Evolutionary conservation across 2,113 vertebrate species (phyloP), one percentile per base, ranked within the genome.

Genomic region (Euleptes europaea): DNA sequence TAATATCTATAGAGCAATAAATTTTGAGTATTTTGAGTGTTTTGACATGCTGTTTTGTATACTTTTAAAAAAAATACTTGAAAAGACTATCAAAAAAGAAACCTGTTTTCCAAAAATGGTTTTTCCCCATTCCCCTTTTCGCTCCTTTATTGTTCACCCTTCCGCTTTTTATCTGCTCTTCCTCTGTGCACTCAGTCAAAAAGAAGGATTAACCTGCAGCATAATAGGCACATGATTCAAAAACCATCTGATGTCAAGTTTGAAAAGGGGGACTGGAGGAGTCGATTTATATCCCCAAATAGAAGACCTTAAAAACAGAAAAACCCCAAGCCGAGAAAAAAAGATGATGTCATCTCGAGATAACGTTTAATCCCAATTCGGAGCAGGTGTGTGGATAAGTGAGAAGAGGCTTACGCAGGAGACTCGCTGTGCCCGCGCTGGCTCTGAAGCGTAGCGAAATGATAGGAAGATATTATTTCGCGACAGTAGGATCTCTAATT

Each of bases 161-260:
- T 90, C 71, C 51, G 2, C 19, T 87, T 86, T 91, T 88, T 93
- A 90, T 93, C 90, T 92, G 31, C 87, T 89, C 88, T 83, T 88
- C 4, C 38, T 89, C n/a, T 3, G 63, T 73, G 47, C 49, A 65
- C 76, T 76, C 72, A 93, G 74, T 83, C 87, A 92, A 89, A 93
- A 89, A 92, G 91, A 91, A 73, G 66, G 88, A 90, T 93, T 88
- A 92, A 89, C 81, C 83, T 90, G 84, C 47, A 77, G 0, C 86
- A 49, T 74, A 89, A 86, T 83, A 76, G 83, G 86, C 21, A 84
- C 79, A 88, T 77, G 67, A 88, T 89, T 92, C 84, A 84, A 91
- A 85, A 86, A 12, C 67, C 0, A 0, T 74, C 77, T 91, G 65
- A 86, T 90, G 84, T 86, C 82, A 88, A 80, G 44, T 81, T 86